These are phyloP conservation scores for Lepidurus apus DNA, from an alignment of 1,140 invertebrate species.

Conservation along the genomic window DNA sequence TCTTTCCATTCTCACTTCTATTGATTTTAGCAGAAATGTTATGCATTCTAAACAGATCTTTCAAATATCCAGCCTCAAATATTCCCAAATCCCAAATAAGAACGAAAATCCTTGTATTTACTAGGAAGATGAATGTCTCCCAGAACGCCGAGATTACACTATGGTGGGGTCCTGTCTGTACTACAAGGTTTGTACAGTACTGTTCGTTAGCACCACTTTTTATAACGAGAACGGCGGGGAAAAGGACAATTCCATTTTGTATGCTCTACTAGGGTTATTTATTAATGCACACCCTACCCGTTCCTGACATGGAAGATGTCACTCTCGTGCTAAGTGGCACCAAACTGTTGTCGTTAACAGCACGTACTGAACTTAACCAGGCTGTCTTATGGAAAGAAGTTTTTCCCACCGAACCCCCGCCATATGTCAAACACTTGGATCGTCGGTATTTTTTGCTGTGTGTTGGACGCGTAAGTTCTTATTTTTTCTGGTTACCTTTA, in stretches of 20 bases:
- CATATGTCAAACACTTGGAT: background rate
- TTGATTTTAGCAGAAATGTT: too few relatives aligned
- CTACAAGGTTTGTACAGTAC: background rate
- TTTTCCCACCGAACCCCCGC: conserved; percentile 14
- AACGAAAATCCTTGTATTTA: background rate
- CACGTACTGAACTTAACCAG: background rate
- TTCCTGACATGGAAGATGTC: conserved; percentile 1
- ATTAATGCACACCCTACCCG: background rate
- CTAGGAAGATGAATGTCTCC: background rate
- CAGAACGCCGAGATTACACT: background rate
- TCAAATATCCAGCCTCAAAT: too few relatives aligned
- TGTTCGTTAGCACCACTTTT: background rate
- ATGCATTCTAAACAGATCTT: too few relatives aligned
- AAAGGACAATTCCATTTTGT: background rate
- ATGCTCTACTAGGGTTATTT: background rate
- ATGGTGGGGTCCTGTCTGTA: conserved; percentile 3
- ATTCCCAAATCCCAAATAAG: too few relatives aligned
- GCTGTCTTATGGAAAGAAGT: background rate
- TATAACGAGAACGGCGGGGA: background rate
- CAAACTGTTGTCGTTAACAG: background rate
- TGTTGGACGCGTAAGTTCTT: background rate
- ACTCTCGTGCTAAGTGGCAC: background rate
- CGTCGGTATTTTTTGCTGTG: background rate
- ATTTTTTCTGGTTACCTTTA: background rate
- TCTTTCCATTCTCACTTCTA: too few relatives aligned